These are phyloP conservation scores for Lingula anatina DNA, from an alignment of 2,888 invertebrate species.

Conservation along the genomic window DNA sequence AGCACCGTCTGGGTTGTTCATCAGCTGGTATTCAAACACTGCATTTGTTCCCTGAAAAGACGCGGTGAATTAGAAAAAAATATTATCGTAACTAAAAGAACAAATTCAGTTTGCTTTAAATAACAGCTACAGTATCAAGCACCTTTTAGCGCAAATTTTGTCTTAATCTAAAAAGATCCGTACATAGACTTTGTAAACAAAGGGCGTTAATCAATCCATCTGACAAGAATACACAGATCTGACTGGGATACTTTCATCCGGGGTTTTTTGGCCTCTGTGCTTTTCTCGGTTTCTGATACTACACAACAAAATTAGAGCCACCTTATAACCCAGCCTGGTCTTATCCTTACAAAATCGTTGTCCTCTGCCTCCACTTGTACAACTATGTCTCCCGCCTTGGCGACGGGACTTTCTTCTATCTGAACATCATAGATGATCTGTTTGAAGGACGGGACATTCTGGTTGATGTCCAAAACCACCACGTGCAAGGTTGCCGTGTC, in stretches of 20 bases:
- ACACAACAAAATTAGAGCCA: too few species aligned
- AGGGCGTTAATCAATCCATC: too few species aligned
- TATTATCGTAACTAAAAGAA: background rate
- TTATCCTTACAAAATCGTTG: slow-evolving; percentile 14
- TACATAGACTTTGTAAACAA: too few species aligned
- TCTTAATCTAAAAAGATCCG: too few species aligned
- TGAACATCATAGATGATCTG: slow-evolving; percentile 8
- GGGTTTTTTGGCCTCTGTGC: too few species aligned
- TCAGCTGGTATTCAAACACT: slow-evolving; percentile 10
- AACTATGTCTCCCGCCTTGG: slow-evolving; percentile 6
- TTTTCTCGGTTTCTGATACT: too few species aligned
- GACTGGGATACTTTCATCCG: too few species aligned
- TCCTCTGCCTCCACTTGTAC: slow-evolving; percentile 13
- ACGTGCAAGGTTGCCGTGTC: slow-evolving; percentile 11
- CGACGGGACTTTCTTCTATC: slow-evolving; percentile 12
- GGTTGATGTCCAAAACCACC: slow-evolving; percentile 13
- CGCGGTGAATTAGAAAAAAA: background rate
- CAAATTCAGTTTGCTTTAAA: background rate
- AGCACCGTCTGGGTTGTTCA: slow-evolving; percentile 6
- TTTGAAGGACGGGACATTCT: slow-evolving; percentile 12
- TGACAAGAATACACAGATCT: too few species aligned
- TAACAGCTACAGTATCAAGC: too few species aligned
- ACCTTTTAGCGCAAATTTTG: too few species aligned
- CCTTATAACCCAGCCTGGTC: too few species aligned
- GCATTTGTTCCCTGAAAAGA: slow-evolving; percentile 13